phyloP scores from a whole-genome alignment of 2,113 vertebrate species.

The Vulpes ferrilata region DNA sequence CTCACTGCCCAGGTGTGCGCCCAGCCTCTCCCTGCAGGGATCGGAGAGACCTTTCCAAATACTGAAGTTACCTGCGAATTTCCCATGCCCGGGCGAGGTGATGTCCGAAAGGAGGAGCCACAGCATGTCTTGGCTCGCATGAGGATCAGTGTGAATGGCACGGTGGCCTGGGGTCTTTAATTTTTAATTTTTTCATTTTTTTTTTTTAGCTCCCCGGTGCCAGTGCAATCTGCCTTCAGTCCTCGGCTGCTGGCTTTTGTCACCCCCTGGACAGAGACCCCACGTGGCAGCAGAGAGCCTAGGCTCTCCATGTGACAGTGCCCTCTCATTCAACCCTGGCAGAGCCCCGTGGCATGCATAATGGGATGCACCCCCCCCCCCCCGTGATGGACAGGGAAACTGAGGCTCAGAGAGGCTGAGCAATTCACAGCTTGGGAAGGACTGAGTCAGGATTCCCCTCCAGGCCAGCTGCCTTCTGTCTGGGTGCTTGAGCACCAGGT shows the following conservation, averaged over 20 bases:
- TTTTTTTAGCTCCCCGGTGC: not conserved
- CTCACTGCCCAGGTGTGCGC: rapidly evolving
- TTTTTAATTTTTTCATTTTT: not conserved
- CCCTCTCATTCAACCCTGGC: not conserved
- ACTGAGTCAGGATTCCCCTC: not conserved
- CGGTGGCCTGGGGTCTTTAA: not conserved
- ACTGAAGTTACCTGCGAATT: not conserved
- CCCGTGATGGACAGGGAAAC: not conserved
- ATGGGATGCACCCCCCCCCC: not conserved
- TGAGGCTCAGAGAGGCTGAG: not conserved
- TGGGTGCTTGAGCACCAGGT: not conserved
- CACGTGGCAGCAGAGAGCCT: not conserved
- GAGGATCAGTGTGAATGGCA: not conserved
- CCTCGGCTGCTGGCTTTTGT: not conserved
- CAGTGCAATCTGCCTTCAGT: not conserved
- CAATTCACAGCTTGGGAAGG: not conserved
- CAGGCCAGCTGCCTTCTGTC: not conserved
- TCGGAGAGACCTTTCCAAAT: not conserved
- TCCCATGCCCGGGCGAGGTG: rapidly evolving
- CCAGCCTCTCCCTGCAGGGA: not conserved
- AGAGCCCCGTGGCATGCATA: rapidly evolving
- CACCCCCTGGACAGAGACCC: not conserved
- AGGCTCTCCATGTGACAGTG: rapidly evolving
- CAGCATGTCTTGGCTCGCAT: not conserved
- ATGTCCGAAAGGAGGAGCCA: not conserved